Percentiles rank a stretch among this genome's conserved stretches.
Conservation (phyloP, 2,797 vertebrate genomes). For the Falco columbarius region DNA sequence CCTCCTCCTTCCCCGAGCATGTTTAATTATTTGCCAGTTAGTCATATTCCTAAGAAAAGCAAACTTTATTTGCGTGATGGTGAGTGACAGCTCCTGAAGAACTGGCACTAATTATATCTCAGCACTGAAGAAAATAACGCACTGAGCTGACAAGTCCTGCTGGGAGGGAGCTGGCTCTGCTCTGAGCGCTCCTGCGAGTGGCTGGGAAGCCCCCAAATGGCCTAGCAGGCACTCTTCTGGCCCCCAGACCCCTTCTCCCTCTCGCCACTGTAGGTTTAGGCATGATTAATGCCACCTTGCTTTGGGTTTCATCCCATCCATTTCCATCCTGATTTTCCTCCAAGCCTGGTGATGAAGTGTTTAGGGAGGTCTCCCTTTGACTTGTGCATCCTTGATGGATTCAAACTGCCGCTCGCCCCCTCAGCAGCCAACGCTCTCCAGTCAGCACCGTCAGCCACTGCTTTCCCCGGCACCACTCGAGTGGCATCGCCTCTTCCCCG, state of each 20-base stretch:
- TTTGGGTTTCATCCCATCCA: neutral
- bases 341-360: neutral
- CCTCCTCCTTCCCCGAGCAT: neutral
- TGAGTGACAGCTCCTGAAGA: constrained; percentile 18
- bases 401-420: neutral
- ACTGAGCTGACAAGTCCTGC: neutral
- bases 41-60: constrained; percentile 17
- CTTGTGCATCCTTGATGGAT: rapidly evolving
- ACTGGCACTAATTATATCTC: neutral
- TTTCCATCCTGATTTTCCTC: neutral
- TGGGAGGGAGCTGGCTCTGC: neutral
- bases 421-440: neutral
- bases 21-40: neutral
- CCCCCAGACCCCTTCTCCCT: neutral
- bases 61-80: neutral
- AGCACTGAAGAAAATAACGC: neutral
- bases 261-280: neutral
- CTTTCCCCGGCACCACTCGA: rapidly evolving
- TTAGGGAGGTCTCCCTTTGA: rapidly evolving
- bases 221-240: neutral
- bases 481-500: neutral
- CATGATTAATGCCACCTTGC: rapidly evolving
- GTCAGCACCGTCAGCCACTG: rapidly evolving
- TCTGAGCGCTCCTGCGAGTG: rapidly evolving
- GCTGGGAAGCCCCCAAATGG: neutral